phyloP scores from a whole-genome alignment of 2,113 vertebrate species.

The Spermophilus dauricus region DNA sequence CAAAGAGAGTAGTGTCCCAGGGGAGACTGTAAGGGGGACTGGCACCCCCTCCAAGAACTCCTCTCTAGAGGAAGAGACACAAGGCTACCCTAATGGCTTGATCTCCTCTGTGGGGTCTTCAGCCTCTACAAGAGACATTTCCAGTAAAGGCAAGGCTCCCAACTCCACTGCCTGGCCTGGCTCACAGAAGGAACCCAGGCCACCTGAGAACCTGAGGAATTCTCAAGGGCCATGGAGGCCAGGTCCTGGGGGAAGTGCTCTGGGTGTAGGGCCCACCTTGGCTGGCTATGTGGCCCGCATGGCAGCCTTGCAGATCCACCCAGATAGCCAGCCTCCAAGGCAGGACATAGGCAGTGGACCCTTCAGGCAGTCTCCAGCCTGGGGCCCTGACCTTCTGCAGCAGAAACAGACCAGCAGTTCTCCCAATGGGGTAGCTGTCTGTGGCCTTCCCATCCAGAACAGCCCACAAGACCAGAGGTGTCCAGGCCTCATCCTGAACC shows the following conservation, averaged over 20 bases:
- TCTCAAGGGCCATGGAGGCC: constrained; percentile 82
- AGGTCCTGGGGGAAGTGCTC: constrained; percentile 74
- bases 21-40: not conserved
- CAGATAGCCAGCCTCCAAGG: constrained; percentile 67
- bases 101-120: not conserved
- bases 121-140: not conserved
- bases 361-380: constrained; percentile 72
- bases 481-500: constrained; percentile 34
- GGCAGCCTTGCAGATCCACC: constrained; percentile 87
- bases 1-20: not conserved
- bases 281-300: constrained; percentile 87
- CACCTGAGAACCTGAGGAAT: constrained; percentile 60
- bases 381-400: constrained; percentile 64
- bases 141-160: not conserved
- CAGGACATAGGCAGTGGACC: constrained; percentile 71
- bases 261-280: constrained; percentile 84
- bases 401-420: constrained; percentile 75
- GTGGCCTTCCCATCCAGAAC: constrained; percentile 49
- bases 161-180: not conserved
- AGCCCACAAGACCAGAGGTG: constrained; percentile 65
- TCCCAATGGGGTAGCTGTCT: not conserved
- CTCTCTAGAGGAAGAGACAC: constrained; percentile 3
- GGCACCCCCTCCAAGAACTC: constrained; percentile 1
- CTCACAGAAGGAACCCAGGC: constrained; percentile 71
- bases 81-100: not conserved